Conservation (phyloP, 2,888 invertebrate genomes). For the Drosophila neotestacea region DNA sequence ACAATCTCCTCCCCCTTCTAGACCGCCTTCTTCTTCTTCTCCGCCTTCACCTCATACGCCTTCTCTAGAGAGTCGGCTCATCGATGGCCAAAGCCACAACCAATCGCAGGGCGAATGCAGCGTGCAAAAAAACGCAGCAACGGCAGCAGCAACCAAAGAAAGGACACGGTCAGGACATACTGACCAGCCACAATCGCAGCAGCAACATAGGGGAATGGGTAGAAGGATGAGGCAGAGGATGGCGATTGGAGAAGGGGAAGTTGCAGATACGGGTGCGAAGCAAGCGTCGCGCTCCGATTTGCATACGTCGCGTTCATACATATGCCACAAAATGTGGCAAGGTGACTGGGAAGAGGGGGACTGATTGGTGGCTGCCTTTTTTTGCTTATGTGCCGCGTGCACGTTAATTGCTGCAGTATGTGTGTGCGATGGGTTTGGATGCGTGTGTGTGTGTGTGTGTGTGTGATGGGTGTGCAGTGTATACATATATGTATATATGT, state of each 20-base stretch:
- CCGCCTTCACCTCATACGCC: not conserved
- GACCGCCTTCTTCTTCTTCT: not conserved
- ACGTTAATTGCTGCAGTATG: slow-evolving; percentile 74
- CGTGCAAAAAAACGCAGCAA: slow-evolving; percentile 75
- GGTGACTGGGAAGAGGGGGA: not conserved
- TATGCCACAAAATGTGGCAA: slow-evolving; percentile 17
- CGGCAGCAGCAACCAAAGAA: slow-evolving; percentile 48
- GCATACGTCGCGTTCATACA: slow-evolving; percentile 68
- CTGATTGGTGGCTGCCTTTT: slow-evolving; percentile 18
- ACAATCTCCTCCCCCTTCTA: too few species aligned
- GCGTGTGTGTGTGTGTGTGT: slow-evolving; percentile 20
- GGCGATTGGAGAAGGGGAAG: slow-evolving; percentile 10
- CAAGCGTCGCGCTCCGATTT: slow-evolving; percentile 62
- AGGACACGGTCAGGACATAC: slow-evolving; percentile 53
- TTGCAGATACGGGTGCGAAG: slow-evolving; percentile 51
- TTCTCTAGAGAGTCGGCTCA: slow-evolving; percentile 43
- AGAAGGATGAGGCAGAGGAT: not conserved
- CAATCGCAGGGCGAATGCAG: slow-evolving; percentile 77
- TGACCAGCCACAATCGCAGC: slow-evolving; percentile 65
- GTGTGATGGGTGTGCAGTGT: slow-evolving; percentile 9
- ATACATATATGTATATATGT: not conserved
- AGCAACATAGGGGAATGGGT: not conserved
- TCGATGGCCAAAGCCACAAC: slow-evolving; percentile 72
- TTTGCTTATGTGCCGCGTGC: slow-evolving; percentile 75
- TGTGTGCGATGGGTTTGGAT: slow-evolving; percentile 4